Evolutionary conservation across 2,888 invertebrate genomes (phyloP), one percentile per base, ranked within the genome.

Genomic region (Nemoura dubitans): DNA sequence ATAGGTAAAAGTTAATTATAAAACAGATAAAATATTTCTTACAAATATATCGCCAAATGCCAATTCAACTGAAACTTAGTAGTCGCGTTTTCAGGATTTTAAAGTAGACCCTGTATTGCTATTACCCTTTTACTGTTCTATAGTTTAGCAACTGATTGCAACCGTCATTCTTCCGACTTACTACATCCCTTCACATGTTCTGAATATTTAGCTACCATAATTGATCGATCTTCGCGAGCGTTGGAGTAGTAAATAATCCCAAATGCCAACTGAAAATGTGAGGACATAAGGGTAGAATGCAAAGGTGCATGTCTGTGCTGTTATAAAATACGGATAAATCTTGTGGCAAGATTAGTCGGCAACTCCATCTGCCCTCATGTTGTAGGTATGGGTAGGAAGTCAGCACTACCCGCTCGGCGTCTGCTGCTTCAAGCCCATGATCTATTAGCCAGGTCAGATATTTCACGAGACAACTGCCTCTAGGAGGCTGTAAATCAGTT

Each of bases 321-420:
- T 21, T 59, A 59, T 59, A 59, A 59, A 59, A 59, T 59, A 59
- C 59, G 59, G 59, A 59, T 59, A 59, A 59, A 59, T 59, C 59
- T 7, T 59, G 59, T 21, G 59, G 16, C 59, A 21, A 59, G 59
- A 59, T 59, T 59, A 59, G 59, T 59, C 59, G 14, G 59, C 14
- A 21, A 59, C 21, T 59, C 59, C 59, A 59, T 59, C 59, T 59
- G 59, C 59, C 59, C 59, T 59, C 59, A 59, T 59, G 59, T 3
- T 21, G 59, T 59, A 59, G 3, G 21, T 3, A 14, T 59, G 3
- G 16, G 14, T 59, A 59, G 59, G 59, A 59, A 21, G 59, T 59
- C 14, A 59, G 59, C 59, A 59, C 21, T 21, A 21, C 59, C 59
- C 59, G 59, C 59, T 59, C 59, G 21, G 59, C 59, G 59, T 3